Evolutionary conservation across 2,797 vertebrate species (phyloP), one percentile per base, ranked within the genome.

Genomic region (Cossypha dichroa): DNA sequence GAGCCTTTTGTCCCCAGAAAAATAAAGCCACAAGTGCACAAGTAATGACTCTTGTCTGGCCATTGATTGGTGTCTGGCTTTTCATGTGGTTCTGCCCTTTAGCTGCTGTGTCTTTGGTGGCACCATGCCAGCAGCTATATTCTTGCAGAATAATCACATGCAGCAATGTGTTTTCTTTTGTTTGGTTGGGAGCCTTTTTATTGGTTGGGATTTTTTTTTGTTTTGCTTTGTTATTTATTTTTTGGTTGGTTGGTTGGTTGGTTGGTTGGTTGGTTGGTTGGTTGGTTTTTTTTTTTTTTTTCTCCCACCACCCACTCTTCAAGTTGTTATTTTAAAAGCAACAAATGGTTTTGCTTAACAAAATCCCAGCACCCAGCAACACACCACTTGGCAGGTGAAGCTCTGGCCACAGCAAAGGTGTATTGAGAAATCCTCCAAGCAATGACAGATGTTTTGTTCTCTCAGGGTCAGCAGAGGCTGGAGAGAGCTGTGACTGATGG

Each of bases 11-110:
- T 62, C 5, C 3, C 18, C 22, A 43, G 48, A 56, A 92, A 91
- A 74, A 67, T 13, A 66, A 84, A 68, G 18, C 3, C 20, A 40
- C 0, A 0, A 52, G 15, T 0, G 0, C 10, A 11, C 15, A 38
- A 58, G 11, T 25, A 75, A 51, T 33, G 69, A 25, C 41, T 52
- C 48, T 54, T 75, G 46, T 58, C 38, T 78, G 58, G 43, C 38
- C 58, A 21, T 29, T 38, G 66, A 22, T 59, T 21, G 9, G 15
- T 70, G 29, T 25, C 21, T 67, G 77, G 49, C 28, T 89, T 91
- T 75, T 74, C 45, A 22, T 1, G 1, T 85, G 45, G 56, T 79
- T 85, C 51, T 91, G 46, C 72, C 55, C 69, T 80, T 77, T 36
- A 78, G 51, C 40, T 93, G 51, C 66, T 69, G 12, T 59, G 48